These are phyloP conservation scores for Atethmia centrago DNA, from an alignment of 2,888 invertebrate species.

Conservation along the genomic window DNA sequence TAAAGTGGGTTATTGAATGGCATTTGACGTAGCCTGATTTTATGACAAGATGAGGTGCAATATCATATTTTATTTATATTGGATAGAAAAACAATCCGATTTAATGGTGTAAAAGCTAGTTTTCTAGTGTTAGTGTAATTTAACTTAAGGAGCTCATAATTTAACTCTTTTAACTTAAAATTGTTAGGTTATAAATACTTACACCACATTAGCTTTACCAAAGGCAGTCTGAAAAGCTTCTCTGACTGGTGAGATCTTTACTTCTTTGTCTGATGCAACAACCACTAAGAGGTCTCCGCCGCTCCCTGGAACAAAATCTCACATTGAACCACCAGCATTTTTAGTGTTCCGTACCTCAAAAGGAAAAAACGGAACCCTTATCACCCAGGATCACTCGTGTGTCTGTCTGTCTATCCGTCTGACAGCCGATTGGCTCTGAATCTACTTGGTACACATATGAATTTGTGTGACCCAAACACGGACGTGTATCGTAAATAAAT, in stretches of 20 bases:
- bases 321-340: not conserved
- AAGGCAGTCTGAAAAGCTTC: slow-evolving; percentile 95
- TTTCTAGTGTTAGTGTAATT: not conserved
- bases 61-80: not conserved
- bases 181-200: slow-evolving; percentile 73
- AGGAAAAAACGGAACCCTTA: no score
- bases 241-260: slow-evolving; percentile 93
- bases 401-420: no score
- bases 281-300: slow-evolving; percentile 94
- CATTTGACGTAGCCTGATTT: not conserved
- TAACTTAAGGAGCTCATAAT: no score
- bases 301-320: slow-evolving; percentile 90
- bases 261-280: slow-evolving; percentile 94
- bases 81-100: not conserved
- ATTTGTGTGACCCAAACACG: no score
- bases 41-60: not conserved
- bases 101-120: not conserved
- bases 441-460: no score
- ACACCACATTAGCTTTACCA: slow-evolving; percentile 95
- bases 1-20: slow-evolving; percentile 1
- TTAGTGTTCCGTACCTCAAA: no score
- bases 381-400: no score
- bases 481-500: no score
- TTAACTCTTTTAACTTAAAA: not conserved
- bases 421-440: no score